A percentile compares a stretch with the other conserved stretches of the same genome.
These are phyloP conservation scores for Tipula lateralis DNA, from an alignment of 2,888 invertebrate species.

Conservation along the genomic window DNA sequence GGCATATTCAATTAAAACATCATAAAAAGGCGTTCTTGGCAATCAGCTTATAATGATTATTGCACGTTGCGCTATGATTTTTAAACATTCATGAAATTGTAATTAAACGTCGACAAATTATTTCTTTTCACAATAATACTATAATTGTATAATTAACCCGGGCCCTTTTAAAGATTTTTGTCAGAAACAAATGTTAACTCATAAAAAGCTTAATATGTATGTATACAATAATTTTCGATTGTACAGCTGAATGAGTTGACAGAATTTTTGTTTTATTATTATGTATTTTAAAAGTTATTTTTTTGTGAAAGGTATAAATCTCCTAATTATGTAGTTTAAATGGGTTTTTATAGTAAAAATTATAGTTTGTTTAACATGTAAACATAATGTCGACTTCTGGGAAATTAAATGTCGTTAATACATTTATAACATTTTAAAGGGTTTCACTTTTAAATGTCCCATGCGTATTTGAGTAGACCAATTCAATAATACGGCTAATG, in stretches of 20 bases:
- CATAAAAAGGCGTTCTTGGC: neutral
- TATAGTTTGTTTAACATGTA: constrained; percentile 1
- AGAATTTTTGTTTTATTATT: neutral
- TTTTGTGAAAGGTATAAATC: neutral
- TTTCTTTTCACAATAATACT: neutral
- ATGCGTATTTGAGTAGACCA: neutral
- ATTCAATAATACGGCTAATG: neutral
- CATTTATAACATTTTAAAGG: neutral
- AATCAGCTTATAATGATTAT: neutral
- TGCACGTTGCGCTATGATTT: neutral
- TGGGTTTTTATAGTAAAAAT: neutral
- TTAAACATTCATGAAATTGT: neutral
- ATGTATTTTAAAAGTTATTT: neutral
- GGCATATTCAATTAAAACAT: neutral
- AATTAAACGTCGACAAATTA: neutral
- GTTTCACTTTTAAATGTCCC: neutral
- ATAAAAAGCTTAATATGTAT: neutral
- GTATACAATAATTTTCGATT: neutral
- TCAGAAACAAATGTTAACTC: neutral
- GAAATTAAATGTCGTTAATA: neutral
- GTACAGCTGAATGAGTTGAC: neutral
- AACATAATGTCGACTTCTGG: neutral
- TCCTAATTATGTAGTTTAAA: constrained; percentile 11
- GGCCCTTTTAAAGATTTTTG: neutral
- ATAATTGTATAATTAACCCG: neutral